Evolutionary conservation across 2,113 vertebrate species (phyloP), one percentile per base, ranked within the genome.

Genomic region (Nycticebus coucang): DNA sequence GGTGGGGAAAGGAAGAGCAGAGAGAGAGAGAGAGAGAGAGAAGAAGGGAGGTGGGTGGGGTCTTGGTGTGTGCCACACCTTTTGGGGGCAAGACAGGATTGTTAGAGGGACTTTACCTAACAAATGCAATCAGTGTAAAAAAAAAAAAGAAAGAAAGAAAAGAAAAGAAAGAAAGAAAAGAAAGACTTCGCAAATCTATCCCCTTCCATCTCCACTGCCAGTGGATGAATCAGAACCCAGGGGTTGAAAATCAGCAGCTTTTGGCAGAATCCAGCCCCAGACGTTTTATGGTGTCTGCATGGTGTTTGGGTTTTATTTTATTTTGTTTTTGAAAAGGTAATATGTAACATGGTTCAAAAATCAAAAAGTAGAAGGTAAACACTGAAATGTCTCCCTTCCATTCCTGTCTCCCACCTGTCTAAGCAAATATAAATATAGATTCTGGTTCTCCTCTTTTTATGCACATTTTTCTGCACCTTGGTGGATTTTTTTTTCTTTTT

Each of bases 311-410:
- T 86, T 55, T 83, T n/a, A 1, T 87, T 96, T 92, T 11, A 18
- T 55, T 74, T 91, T n/a, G 17, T 77, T 88, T 95, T 94, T 69
- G 7, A 66, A 94, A 87, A 94, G 53, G 55, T 77, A 92, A 71
- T 69, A 68, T 18, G 9, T 13, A 79, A 74, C 37, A n/a, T 37
- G 22, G 12, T 64, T 89, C 92, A 85, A 87, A 93, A 78, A 53
- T 74, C 50, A 45, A 53, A 96, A 72, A 81, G 30, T 68, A 62
- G 55, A 82, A 82, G 24, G n/a, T 50, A 35, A 50, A 82, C 14
- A 82, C n/a, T 68, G 69, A 91, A 82, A 92, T 84, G 7, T 72
- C 11, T 79, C 60, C 69, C 26, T 91, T 59, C n/a, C 35, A 12
- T 53, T 64, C 57, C 75, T 60, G 11, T 78, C 55, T 87, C 77